Conservation (phyloP, 2,888 invertebrate genomes). For the Scaptomyza polygonia region DNA sequence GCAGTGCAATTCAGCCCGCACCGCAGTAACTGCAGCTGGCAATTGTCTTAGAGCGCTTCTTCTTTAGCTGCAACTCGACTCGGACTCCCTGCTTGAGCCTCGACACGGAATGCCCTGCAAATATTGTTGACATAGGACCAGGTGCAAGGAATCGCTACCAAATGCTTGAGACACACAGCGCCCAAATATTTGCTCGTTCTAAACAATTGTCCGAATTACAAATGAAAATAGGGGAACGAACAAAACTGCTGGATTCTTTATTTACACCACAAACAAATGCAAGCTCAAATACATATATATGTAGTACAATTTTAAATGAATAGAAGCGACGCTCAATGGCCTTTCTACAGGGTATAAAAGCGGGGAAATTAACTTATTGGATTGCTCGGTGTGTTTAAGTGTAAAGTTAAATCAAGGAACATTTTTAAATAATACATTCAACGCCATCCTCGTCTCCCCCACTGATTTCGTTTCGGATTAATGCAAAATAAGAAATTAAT, state of each 20-base stretch:
- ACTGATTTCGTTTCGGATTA: no score
- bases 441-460: no score
- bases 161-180: constrained; percentile 10
- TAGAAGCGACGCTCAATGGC: no score
- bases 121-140: constrained; percentile 25
- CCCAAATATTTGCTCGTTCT: constrained; percentile 10
- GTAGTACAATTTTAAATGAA: no score
- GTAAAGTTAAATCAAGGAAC: no score
- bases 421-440: no score
- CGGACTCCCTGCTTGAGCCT: not conserved
- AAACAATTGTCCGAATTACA: constrained; percentile 1
- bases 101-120: constrained; percentile 5
- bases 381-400: no score
- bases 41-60: not conserved
- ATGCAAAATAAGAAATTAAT: no score
- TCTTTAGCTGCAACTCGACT: constrained; percentile 2
- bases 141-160: not conserved
- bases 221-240: not conserved
- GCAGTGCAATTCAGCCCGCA: constrained; percentile 4
- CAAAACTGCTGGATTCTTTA: not conserved
- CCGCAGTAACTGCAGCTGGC: constrained; percentile 17
- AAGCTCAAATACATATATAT: not conserved
- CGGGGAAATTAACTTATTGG: not conserved
- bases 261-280: not conserved
- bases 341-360: not conserved